These are phyloP conservation scores for Chymomyza fuscimana DNA, from an alignment of 2,888 invertebrate species.

Conservation along the genomic window DNA sequence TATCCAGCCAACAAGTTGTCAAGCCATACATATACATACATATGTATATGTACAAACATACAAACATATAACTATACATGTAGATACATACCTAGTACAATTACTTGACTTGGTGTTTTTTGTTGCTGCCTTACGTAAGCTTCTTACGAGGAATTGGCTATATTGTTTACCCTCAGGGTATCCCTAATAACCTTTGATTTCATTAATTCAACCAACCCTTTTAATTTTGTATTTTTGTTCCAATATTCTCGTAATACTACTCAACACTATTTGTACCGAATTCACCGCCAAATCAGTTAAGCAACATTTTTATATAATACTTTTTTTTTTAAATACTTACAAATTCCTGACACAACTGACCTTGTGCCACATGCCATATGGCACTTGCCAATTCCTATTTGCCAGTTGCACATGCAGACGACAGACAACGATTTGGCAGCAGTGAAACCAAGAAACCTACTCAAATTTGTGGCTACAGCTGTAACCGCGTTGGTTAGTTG, in stretches of 20 bases:
- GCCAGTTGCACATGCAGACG: slow-evolving; percentile 41
- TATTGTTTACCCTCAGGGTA: background rate
- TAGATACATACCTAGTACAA: no score
- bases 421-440: slow-evolving; percentile 34
- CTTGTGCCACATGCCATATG: slow-evolving; percentile 64
- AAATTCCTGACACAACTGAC: slow-evolving; percentile 54
- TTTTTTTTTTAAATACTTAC: background rate
- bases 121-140: no score
- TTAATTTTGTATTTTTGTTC: no score
- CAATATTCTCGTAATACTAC: no score
- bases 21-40: background rate
- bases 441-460: slow-evolving; percentile 72
- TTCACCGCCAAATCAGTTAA: background rate
- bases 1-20: slow-evolving; percentile 1
- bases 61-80: no score
- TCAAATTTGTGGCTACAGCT: slow-evolving; percentile 55
- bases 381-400: slow-evolving; percentile 1
- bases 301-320: background rate
- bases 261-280: no score
- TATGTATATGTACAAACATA: no score
- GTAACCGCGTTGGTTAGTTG: background rate
- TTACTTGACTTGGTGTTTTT: background rate
- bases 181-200: background rate
- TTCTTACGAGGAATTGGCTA: no score
- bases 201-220: no score